These are phyloP conservation scores for Sialis lutaria DNA, from an alignment of 2,888 invertebrate species.

Conservation along the genomic window DNA sequence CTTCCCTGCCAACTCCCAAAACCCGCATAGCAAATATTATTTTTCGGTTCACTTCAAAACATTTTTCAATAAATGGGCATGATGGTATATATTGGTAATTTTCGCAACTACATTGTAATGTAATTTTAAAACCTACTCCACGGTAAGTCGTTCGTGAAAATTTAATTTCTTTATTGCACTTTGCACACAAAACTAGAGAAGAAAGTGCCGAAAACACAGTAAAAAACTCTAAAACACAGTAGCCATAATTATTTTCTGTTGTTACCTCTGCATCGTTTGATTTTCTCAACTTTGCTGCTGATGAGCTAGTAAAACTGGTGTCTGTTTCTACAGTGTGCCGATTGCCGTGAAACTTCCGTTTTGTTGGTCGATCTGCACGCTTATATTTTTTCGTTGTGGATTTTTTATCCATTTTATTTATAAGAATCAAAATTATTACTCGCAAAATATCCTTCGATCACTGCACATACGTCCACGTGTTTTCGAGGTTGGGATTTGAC, in stretches of 20 bases:
- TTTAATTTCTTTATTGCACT: conserved; percentile 4
- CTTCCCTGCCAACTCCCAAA: conserved; percentile 11
- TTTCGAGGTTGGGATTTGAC: background rate
- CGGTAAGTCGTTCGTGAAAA: conserved; percentile 7
- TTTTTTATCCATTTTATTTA: too few species aligned
- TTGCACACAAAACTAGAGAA: conserved; percentile 3
- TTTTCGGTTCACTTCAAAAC: conserved; percentile 12
- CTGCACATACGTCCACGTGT: background rate
- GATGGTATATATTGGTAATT: conserved; percentile 7
- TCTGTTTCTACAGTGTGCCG: conserved; percentile 8
- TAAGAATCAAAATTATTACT: background rate
- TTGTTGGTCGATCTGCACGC: conserved; percentile 1
- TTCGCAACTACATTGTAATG: conserved; percentile 8
- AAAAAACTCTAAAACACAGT: conserved; percentile 11
- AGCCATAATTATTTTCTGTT: conserved; percentile 9
- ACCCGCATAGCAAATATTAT: conserved; percentile 12
- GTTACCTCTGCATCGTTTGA: conserved; percentile 9
- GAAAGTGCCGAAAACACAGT: conserved; percentile 8
- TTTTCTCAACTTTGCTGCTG: conserved; percentile 10
- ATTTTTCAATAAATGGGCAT: conserved; percentile 8
- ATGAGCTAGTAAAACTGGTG: conserved; percentile 10
- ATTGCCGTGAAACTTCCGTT: conserved; percentile 10
- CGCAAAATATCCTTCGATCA: rapidly evolving
- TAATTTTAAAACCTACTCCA: conserved; percentile 11
- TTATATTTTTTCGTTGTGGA: background rate